phyloP scores from a whole-genome alignment of 2,888 invertebrate genomes.

The Tachystola acroxantha region DNA sequence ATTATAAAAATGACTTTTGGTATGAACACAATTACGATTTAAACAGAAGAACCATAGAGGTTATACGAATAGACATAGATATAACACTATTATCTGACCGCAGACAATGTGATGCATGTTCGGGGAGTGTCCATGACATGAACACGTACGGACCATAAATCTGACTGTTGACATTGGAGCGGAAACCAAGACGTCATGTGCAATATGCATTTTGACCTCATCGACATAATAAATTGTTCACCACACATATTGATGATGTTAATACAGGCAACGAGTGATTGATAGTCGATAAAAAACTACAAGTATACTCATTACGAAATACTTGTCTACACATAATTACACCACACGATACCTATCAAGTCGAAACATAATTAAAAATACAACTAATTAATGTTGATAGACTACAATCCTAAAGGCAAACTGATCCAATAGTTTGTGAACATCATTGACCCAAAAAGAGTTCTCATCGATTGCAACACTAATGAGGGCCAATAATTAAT shows the following conservation, averaged over 20 bases:
- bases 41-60: too few relatives aligned
- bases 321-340: conserved; percentile 13
- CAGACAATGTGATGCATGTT: conserved; percentile 8
- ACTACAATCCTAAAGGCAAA: conserved; percentile 32
- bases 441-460: conserved; percentile 56
- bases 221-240: neutral
- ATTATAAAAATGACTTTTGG: too few relatives aligned
- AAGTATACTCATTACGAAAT: neutral
- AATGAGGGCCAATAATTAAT: conserved; percentile 51
- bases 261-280: conserved; percentile 4
- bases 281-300: conserved; percentile 7
- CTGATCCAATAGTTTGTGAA: conserved; percentile 38
- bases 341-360: conserved; percentile 16
- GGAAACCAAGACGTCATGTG: conserved; percentile 12
- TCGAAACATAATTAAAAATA: conserved; percentile 33
- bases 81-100: conserved; percentile 5
- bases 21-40: too few relatives aligned
- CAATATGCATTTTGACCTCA: conserved; percentile 9
- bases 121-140: conserved; percentile 5
- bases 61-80: too few relatives aligned
- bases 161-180: conserved; percentile 7
- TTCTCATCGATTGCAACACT: conserved; percentile 38
- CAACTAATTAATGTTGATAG: conserved; percentile 34
- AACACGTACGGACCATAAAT: conserved; percentile 8
- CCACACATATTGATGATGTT: neutral